phyloP scores from a whole-genome alignment of 2,888 invertebrate genomes.

The Mantis religiosa region DNA sequence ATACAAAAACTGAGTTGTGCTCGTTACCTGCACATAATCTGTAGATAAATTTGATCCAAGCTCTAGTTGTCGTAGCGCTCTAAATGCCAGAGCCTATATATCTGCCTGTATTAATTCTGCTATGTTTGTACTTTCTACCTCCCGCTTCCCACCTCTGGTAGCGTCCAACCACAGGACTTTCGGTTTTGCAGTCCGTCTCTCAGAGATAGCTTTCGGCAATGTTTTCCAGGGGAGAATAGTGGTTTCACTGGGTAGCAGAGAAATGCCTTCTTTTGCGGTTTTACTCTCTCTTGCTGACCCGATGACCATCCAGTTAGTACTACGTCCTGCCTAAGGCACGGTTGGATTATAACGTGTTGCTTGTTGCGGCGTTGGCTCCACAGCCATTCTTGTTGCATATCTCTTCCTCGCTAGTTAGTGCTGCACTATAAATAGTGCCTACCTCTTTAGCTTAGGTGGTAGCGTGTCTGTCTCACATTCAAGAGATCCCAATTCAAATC shows the following conservation, averaged over 20 bases:
- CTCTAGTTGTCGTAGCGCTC: too few relatives aligned
- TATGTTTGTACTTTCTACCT: neutral
- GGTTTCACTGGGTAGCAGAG: neutral
- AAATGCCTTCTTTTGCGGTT: neutral
- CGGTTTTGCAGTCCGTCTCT: neutral
- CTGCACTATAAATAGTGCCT: too few relatives aligned
- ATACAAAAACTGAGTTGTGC: too few relatives aligned
- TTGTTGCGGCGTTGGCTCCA: neutral
- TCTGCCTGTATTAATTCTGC: neutral
- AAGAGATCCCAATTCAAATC: too few relatives aligned
- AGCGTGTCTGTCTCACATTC: too few relatives aligned
- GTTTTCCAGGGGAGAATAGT: neutral
- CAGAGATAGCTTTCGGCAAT: neutral
- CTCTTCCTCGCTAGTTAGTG: too few relatives aligned
- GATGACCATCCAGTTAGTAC: neutral
- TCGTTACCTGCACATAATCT: too few relatives aligned
- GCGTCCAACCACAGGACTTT: neutral
- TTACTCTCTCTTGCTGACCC: neutral
- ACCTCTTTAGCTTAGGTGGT: too few relatives aligned
- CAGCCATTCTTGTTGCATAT: neutral
- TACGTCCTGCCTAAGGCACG: neutral
- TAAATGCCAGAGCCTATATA: too few relatives aligned
- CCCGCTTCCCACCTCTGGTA: neutral
- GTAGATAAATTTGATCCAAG: too few relatives aligned
- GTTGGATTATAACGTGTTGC: neutral